A percentile compares a stretch with the other conserved stretches of the same genome.
phyloP scores from a whole-genome alignment of 2,888 invertebrate species.

The Mythimna ferrago region DNA sequence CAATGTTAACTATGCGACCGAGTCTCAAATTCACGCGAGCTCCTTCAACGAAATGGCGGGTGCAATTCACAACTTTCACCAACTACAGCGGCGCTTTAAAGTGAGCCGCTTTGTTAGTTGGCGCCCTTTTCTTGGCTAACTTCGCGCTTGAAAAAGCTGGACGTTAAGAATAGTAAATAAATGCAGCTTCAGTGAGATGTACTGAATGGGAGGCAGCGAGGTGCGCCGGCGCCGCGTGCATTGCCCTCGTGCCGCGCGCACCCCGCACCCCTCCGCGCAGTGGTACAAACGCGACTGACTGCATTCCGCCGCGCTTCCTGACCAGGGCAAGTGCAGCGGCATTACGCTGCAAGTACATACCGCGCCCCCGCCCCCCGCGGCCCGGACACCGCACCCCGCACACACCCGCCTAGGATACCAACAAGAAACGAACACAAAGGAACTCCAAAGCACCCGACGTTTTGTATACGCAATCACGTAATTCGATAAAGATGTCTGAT shows the following conservation, averaged over 20 bases:
- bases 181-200: slow-evolving; percentile 79
- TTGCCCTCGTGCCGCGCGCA: slow-evolving; percentile 76
- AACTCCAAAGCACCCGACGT: slow-evolving; percentile 66
- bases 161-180: slow-evolving; percentile 79
- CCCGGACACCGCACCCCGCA: slow-evolving; percentile 61
- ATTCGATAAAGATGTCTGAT: slow-evolving; percentile 76
- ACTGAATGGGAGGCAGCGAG: slow-evolving; percentile 84
- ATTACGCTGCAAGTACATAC: slow-evolving; percentile 87
- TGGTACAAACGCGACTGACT: slow-evolving; percentile 89
- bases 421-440: slow-evolving; percentile 73
- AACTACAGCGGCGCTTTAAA: slow-evolving; percentile 51
- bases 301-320: slow-evolving; percentile 91
- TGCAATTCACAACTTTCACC: slow-evolving; percentile 67
- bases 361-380: slow-evolving; percentile 61
- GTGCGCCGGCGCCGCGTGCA: slow-evolving; percentile 87
- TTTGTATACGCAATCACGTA: slow-evolving; percentile 71
- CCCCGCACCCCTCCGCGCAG: slow-evolving; percentile 75
- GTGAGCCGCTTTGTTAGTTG: slow-evolving; percentile 54
- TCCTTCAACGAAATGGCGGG: slow-evolving; percentile 62
- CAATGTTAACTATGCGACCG: slow-evolving; percentile 55
- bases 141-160: slow-evolving; percentile 50
- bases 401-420: slow-evolving; percentile 73
- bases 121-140: slow-evolving; percentile 51
- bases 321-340: slow-evolving; percentile 89
- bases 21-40: slow-evolving; percentile 56